These are phyloP conservation scores for Eidolon helvum DNA, from an alignment of 2,113 vertebrate genomes.

Conservation along the genomic window DNA sequence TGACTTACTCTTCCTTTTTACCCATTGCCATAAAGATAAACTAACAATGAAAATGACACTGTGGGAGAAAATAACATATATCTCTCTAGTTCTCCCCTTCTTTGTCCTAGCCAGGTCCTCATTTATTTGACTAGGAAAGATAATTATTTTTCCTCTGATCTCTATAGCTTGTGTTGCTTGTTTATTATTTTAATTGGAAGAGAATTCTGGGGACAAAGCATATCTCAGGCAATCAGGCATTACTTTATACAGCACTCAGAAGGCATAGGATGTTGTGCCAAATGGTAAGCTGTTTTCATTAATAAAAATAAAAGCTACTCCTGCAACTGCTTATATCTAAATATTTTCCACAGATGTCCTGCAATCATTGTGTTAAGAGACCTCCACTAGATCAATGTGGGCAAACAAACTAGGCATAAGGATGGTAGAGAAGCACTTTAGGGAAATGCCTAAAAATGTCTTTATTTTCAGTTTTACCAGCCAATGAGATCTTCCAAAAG, in stretches of 20 bases:
- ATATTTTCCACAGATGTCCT: slow-evolving; percentile 56
- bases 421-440: not conserved
- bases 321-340: slow-evolving; percentile 10
- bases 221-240: slow-evolving; percentile 4
- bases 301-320: slow-evolving; percentile 51
- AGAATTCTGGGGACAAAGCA: not conserved
- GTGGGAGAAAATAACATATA: slow-evolving; percentile 68
- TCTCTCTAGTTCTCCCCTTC: slow-evolving; percentile 36
- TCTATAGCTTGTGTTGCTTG: slow-evolving; percentile 56
- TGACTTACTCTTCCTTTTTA: slow-evolving; percentile 54
- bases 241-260: slow-evolving; percentile 34
- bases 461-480: slow-evolving; percentile 48
- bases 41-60: slow-evolving; percentile 59
- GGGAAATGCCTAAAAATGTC: slow-evolving; percentile 52
- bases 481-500: slow-evolving; percentile 20
- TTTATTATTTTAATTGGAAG: slow-evolving; percentile 80
- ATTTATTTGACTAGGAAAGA: slow-evolving; percentile 66
- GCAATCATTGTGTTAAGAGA: slow-evolving; percentile 27
- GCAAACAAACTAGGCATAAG: slow-evolving; percentile 35
- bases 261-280: slow-evolving; percentile 19
- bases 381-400: not conserved
- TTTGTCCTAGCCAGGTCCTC: slow-evolving; percentile 43
- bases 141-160: slow-evolving; percentile 62
- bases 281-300: slow-evolving; percentile 46
- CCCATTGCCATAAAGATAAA: slow-evolving; percentile 6